Percentiles rank a stretch among this genome's conserved stretches.
These are phyloP conservation scores for Papilio gigon DNA, from an alignment of 2,888 invertebrate species.

Conservation along the genomic window DNA sequence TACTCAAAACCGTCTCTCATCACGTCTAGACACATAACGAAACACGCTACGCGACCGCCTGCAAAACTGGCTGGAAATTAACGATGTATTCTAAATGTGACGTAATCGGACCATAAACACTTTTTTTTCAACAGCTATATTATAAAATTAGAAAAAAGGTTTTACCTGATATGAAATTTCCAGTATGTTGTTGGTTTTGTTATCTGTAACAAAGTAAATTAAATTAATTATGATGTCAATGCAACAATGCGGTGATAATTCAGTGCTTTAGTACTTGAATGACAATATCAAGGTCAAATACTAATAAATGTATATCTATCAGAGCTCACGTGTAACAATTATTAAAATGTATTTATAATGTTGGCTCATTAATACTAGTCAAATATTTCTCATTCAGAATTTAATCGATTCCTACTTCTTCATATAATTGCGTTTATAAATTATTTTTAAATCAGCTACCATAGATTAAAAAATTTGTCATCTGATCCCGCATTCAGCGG, in stretches of 20 bases:
- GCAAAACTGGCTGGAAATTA: constrained; percentile 30
- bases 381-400: not conserved
- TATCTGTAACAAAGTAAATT: constrained; percentile 42
- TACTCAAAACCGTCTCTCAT: not conserved
- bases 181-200: constrained; percentile 6
- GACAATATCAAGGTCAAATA: not conserved
- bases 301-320: not conserved
- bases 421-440: too few relatives aligned
- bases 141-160: constrained; percentile 17
- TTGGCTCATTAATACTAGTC: not conserved
- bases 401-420: not conserved
- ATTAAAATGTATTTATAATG: not conserved
- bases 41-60: constrained; percentile 39
- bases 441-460: not conserved
- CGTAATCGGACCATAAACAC: not conserved
- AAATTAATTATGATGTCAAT: not conserved
- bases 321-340: not conserved
- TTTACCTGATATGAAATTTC: constrained; percentile 22
- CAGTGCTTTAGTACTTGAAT: not conserved
- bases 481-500: not conserved
- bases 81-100: constrained; percentile 2
- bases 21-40: constrained; percentile 20
- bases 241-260: not conserved
- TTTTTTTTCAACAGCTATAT: not conserved
- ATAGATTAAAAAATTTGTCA: constrained; percentile 31